phyloP scores from a whole-genome alignment of 2,888 invertebrate genomes.

The Fragum sueziense region DNA sequence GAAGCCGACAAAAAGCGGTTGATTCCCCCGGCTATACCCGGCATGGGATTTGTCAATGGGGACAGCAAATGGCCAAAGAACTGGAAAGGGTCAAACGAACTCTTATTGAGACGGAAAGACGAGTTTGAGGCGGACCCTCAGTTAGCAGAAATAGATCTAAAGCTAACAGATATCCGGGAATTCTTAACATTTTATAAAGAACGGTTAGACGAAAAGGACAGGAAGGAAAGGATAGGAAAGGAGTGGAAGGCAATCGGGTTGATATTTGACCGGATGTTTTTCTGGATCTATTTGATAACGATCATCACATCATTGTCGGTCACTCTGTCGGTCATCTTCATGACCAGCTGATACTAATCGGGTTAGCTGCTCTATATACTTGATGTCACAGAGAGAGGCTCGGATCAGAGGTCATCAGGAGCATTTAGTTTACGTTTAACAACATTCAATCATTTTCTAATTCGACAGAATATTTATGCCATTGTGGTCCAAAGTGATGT shows the following conservation, averaged over 20 bases:
- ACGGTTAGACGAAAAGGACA: constrained; percentile 77
- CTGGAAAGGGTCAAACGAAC: constrained; percentile 64
- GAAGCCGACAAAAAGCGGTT: constrained; percentile 61
- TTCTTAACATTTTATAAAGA: constrained; percentile 71
- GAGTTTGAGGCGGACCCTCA: constrained; percentile 64
- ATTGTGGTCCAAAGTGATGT: too few species aligned
- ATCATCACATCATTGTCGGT: constrained; percentile 77
- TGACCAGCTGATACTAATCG: constrained; percentile 43
- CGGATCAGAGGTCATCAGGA: not conserved
- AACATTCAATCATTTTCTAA: too few species aligned
- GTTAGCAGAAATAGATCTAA: constrained; percentile 69
- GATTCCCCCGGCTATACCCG: constrained; percentile 48
- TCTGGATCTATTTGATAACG: constrained; percentile 76
- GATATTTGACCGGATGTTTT: constrained; percentile 80
- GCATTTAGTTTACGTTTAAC: constrained; percentile 13
- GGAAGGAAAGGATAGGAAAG: constrained; percentile 74
- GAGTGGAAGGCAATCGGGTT: constrained; percentile 81
- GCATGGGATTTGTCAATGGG: constrained; percentile 66
- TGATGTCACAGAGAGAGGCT: constrained; percentile 17
- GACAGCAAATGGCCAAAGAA: constrained; percentile 64
- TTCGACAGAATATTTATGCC: too few species aligned
- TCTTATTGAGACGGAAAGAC: constrained; percentile 43
- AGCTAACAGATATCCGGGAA: constrained; percentile 71
- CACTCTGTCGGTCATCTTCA: constrained; percentile 69
- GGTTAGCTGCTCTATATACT: constrained; percentile 42